Percentiles rank a stretch among this genome's conserved stretches.
Conservation (phyloP, 2,113 vertebrate genomes). For the Pavo muticus region DNA sequence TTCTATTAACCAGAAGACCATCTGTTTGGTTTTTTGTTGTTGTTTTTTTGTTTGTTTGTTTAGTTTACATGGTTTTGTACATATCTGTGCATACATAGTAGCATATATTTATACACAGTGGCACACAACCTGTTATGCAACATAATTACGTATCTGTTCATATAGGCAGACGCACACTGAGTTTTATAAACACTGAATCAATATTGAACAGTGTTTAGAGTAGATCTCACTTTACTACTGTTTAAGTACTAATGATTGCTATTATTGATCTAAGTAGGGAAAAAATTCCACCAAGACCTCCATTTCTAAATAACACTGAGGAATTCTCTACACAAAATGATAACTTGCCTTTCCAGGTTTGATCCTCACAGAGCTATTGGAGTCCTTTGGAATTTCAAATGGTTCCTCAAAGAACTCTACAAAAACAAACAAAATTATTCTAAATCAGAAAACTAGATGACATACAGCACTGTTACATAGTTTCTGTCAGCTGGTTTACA, state of each 20-base stretch:
- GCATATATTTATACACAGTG: not conserved
- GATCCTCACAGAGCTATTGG: constrained; percentile 18
- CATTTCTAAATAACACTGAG: not conserved
- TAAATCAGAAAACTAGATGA: not conserved
- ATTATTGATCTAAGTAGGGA: not conserved
- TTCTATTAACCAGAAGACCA: not conserved
- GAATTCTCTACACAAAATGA: not conserved
- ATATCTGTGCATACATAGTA: not conserved
- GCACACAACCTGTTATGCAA: not conserved
- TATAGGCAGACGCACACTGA: not conserved
- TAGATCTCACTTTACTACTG: not conserved
- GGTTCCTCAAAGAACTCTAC: constrained; percentile 59
- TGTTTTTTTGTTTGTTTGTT: not conserved
- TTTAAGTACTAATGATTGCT: not conserved
- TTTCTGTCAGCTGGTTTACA: not conserved
- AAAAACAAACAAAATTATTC: constrained; percentile 28
- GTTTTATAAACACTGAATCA: not conserved
- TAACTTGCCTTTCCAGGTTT: constrained; percentile 62
- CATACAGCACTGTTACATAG: accelerated
- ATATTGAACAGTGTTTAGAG: not conserved
- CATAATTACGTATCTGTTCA: not conserved
- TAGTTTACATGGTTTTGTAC: not conserved
- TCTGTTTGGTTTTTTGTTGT: no score
- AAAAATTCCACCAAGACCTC: not conserved
- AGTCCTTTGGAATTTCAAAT: constrained; percentile 25